These are phyloP conservation scores for Umimayanthus chanpuru DNA, from an alignment of 92 coral and sea anemone genomes.

Conservation along the genomic window DNA sequence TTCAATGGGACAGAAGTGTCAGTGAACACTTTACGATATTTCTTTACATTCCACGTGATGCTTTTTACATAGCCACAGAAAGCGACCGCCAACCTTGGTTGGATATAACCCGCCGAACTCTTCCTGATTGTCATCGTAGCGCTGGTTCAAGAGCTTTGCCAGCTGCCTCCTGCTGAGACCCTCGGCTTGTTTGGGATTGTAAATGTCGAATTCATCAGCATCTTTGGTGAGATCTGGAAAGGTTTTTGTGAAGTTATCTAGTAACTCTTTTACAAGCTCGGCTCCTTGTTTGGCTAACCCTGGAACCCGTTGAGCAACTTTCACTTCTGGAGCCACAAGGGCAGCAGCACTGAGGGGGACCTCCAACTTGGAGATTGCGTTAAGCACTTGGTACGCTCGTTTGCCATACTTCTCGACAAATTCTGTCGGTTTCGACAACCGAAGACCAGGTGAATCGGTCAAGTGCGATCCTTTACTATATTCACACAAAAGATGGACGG, in stretches of 20 bases:
- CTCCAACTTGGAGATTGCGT: background rate
- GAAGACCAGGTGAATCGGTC: background rate
- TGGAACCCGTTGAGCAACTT: background rate
- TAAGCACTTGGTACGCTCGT: constrained; percentile 1
- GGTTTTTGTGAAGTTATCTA: background rate
- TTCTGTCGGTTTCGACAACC: background rate
- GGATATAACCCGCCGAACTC: background rate
- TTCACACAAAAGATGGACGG: background rate
- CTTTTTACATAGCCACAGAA: constrained; percentile 1
- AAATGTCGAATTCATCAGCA: background rate
- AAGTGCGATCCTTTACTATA: background rate
- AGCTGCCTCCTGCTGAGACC: background rate
- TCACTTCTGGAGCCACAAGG: background rate
- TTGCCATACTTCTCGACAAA: constrained; percentile 1
- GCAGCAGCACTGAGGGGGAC: constrained; percentile 10
- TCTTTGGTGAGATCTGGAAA: background rate
- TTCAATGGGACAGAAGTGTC: too few relatives aligned
- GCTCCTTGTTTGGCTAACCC: background rate
- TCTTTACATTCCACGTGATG: background rate
- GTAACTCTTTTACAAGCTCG: background rate
- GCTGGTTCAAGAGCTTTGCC: background rate
- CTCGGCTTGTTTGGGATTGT: background rate
- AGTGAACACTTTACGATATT: background rate
- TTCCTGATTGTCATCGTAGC: background rate
- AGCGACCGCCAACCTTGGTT: background rate